Base-by-base conservation (phyloP, 2,888 invertebrate genomes). In the Scaptodrosophila latifasciaeformis region DNA sequence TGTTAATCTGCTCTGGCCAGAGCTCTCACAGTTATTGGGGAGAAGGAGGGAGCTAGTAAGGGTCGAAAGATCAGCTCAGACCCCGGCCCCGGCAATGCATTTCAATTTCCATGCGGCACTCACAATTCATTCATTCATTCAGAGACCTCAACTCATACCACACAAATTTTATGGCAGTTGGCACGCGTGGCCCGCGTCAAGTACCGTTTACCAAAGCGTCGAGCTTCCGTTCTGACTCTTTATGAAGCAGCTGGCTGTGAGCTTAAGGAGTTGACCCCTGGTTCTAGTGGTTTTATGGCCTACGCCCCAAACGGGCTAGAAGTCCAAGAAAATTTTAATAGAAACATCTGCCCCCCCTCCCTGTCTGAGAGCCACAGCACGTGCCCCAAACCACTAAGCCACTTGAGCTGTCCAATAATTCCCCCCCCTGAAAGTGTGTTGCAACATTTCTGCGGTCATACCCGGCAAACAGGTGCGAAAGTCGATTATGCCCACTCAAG, bases 21-120 rank as follows among this genome's bases (percentile, higher is more conserved):
- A 24, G 46, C 55, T 54, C 59, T 46, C 40, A 40, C 44, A 45
- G 47, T 48, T 54, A 40, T 19, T 31, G 31, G n/a, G n/a, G n/a
- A n/a, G n/a, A n/a, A n/a, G n/a, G n/a, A n/a, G n/a, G n/a, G n/a
- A n/a, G n/a, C n/a, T n/a, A n/a, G n/a, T n/a, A n/a, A n/a, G n/a
- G n/a, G n/a, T n/a, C n/a, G n/a, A n/a, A n/a, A n/a, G n/a, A n/a
- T n/a, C n/a, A n/a, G n/a, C n/a, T n/a, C n/a, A n/a, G n/a, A n/a
- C n/a, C 21, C 9, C 13, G 17, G 40, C 30, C 37, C 27, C 21
- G 10, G 45, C 59, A 45, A 59, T 60, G 74, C 76, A 72, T 76
- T 76, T 76, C 67, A 76, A 72, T 76, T 76, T 49, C 54, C 52
- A 27, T 27, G n/a, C n/a, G n/a, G n/a, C n/a, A n/a, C n/a, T n/a